These are phyloP conservation scores for Trochalopteron elliotii DNA, from an alignment of 2,113 vertebrate genomes.

Conservation along the genomic window DNA sequence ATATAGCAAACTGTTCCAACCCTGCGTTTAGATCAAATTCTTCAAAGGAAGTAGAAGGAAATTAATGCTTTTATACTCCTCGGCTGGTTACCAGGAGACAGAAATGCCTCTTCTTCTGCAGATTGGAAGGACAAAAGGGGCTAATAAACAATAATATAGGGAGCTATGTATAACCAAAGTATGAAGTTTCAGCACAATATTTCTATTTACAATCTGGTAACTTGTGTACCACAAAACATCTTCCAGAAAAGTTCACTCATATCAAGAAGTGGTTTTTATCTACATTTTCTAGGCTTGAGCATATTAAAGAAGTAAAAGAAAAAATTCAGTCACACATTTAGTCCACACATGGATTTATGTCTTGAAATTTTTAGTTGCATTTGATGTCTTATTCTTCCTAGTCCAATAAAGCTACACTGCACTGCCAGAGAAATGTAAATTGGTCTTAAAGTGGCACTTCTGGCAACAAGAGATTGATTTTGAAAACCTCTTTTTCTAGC, in stretches of 20 bases:
- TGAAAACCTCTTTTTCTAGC: not conserved
- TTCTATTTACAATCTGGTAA: not conserved
- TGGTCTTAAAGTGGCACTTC: not conserved
- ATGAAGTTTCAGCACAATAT: not conserved
- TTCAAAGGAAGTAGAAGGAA: not conserved
- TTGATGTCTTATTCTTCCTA: not conserved
- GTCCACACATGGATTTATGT: not conserved
- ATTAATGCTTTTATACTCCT: not conserved
- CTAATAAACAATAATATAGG: not conserved
- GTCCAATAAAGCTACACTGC: not conserved
- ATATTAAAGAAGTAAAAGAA: not conserved
- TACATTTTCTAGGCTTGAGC: not conserved
- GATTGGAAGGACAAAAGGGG: not conserved
- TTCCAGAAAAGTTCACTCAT: not conserved
- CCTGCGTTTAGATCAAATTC: not conserved
- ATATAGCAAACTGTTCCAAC: not conserved
- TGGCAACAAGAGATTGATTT: not conserved
- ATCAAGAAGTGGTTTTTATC: not conserved
- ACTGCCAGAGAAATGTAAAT: not conserved
- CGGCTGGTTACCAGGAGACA: not conserved
- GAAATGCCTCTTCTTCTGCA: not conserved
- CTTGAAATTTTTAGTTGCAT: not conserved
- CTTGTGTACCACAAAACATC: not conserved
- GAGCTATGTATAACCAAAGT: not conserved
- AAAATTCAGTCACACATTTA: not conserved